phyloP scores from a whole-genome alignment of 1,140 invertebrate species.

The Adoxophyes honmai region DNA sequence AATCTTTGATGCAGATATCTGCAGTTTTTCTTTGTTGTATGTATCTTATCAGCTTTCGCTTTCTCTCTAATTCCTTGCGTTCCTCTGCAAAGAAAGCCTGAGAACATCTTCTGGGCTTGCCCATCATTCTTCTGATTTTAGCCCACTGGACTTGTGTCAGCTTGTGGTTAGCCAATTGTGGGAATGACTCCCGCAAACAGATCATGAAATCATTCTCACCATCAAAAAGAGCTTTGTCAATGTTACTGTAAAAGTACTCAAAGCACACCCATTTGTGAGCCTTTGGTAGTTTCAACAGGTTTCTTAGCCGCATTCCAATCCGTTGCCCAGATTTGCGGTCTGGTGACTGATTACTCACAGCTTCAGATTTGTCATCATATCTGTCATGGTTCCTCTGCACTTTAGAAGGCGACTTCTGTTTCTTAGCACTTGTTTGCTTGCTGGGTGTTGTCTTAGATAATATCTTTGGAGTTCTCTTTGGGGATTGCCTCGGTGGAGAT shows the following conservation, averaged over 20 bases:
- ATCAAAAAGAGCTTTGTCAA: constrained; percentile 96
- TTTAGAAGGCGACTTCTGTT: constrained; percentile 67
- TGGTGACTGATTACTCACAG: constrained; percentile 71
- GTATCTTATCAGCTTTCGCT: constrained; percentile 94
- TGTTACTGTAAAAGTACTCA: constrained; percentile 99
- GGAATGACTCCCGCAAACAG: constrained; percentile 96
- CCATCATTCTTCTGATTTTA: constrained; percentile 96
- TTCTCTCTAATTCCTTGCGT: constrained; percentile 91
- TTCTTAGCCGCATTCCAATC: constrained; percentile 93
- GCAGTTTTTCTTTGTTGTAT: constrained; percentile 95
- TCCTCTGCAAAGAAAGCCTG: constrained; percentile 98
- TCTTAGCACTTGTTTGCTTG: constrained; percentile 69
- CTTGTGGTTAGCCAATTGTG: constrained; percentile 91
- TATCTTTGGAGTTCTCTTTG: constrained; percentile 78
- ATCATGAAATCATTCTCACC: constrained; percentile 98
- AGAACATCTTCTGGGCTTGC: constrained; percentile 95
- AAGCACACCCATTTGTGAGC: constrained; percentile 99
- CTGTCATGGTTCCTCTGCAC: constrained; percentile 52
- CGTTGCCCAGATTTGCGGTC: constrained; percentile 90
- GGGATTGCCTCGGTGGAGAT: constrained; percentile 83
- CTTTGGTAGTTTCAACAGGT: constrained; percentile 98
- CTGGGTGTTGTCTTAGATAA: constrained; percentile 75
- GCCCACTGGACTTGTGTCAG: constrained; percentile 96
- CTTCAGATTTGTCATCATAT: constrained; percentile 50
- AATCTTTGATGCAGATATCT: constrained; percentile 90